These are phyloP conservation scores for Burhinus oedicnemus DNA, from an alignment of 2,113 vertebrate genomes.

Conservation along the genomic window DNA sequence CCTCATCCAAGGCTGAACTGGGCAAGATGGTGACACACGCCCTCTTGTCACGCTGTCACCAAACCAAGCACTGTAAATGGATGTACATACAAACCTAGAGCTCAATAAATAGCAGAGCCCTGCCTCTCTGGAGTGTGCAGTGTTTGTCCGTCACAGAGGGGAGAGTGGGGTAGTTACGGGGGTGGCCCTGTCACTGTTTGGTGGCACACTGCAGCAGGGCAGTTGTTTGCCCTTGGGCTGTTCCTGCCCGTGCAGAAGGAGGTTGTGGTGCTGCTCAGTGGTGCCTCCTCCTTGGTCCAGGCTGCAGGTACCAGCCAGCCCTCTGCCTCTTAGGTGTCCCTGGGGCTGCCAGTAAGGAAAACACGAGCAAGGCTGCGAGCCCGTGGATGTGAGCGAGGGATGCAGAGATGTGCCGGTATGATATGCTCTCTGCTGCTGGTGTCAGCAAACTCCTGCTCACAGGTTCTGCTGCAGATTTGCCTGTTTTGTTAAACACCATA, in stretches of 20 bases:
- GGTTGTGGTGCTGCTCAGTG: background rate
- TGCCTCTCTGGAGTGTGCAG: background rate
- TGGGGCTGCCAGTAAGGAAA: background rate
- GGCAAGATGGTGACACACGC: background rate
- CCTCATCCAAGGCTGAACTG: background rate
- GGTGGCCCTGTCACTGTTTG: background rate
- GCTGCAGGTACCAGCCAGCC: background rate
- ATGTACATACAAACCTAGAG: slow-evolving; percentile 24
- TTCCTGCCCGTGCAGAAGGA: background rate
- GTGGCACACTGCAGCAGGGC: background rate
- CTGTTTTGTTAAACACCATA: background rate
- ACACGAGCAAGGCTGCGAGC: background rate
- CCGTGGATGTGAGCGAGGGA: fast-evolving
- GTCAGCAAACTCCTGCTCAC: background rate
- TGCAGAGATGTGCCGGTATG: background rate
- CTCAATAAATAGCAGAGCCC: slow-evolving; percentile 53
- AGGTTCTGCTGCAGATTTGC: background rate
- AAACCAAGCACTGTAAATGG: background rate
- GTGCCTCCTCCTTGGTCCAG: background rate
- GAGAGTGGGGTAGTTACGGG: background rate
- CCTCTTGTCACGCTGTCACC: background rate
- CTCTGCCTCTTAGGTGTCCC: fast-evolving
- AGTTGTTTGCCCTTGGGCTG: background rate
- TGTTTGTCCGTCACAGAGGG: background rate
- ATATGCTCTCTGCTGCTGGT: background rate